Evolutionary conservation across 2,888 invertebrate species (phyloP), one percentile per base, ranked within the genome.

Genomic region (Reticulitermes lucifugus): DNA sequence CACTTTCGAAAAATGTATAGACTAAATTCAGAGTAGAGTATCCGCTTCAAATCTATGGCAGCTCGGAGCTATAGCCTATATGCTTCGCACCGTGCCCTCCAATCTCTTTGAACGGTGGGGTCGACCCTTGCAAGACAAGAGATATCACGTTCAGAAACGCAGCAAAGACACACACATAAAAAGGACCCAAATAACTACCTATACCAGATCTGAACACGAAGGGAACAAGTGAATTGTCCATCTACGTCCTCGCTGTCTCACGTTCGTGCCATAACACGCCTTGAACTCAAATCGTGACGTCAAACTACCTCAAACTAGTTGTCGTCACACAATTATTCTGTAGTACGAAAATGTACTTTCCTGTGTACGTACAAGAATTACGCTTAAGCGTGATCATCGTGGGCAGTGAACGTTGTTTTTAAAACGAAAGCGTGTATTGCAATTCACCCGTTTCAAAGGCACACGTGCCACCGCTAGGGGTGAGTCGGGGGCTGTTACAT

Each of bases 201-300:
- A n/a, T 9, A 46, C 7, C 43, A 46, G 46, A 46, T 21, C 46
- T 70, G 18, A 73, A 18, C 73, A 73, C 73, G 41, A 41, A 70
- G 70, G 70, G n/a, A 10, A 25, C 25, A 2, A 70, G 70, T 70
- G 70, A 70, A 70, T 25, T n/a, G 70, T n/a, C 29, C 35, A 73
- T 73, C 73, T 14, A 73, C 41, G 73, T 18, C 41, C 73, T 73
- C 18, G 73, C 25, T 41, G 41, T 41, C 73, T 73, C 73, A 73
- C 73, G 73, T 73, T 77, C 77, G 73, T 77, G 77, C 22, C 77
- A 46, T n/a, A 18, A 22, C 46, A 10, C 46, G 46, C 43, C 77
- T 77, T 77, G 77, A 77, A 77, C 46, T 25, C 41, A 35, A 29
- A n/a, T 25, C 73, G 41, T 73, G 73, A 41, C 41, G 73, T 73